A percentile compares a stretch with the other conserved stretches of the same genome.
Conservation (phyloP, 1,140 invertebrate species). For the Onthophagus taurus region DNA sequence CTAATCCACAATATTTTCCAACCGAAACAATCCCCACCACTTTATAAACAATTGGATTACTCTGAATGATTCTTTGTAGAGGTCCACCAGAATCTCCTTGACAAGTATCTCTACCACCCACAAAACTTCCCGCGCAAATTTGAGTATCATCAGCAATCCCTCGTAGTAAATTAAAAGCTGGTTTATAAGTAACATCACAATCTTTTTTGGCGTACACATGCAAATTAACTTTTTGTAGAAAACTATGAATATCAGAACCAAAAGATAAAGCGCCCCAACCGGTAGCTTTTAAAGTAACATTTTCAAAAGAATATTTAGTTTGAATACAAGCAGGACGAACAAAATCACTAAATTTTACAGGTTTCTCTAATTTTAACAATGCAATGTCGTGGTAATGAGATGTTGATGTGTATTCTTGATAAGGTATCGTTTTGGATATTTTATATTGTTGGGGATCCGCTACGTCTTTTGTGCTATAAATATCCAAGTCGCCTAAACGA, state of each 20-base stretch:
- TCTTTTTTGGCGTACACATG: neutral
- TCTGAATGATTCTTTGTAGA: conserved; percentile 44
- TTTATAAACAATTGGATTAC: conserved; percentile 24
- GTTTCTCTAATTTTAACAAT: conserved; percentile 36
- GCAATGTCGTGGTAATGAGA: conserved; percentile 44
- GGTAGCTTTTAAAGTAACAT: conserved; percentile 5
- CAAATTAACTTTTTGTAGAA: neutral
- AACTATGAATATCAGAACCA: neutral
- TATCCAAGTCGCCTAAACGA: conserved; percentile 6
- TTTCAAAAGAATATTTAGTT: conserved; percentile 7
- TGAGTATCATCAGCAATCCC: conserved; percentile 3
- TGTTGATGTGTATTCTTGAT: conserved; percentile 37
- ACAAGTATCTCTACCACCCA: conserved; percentile 6
- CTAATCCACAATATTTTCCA: conserved; percentile 44
- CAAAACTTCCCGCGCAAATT: conserved; percentile 2
- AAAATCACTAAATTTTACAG: conserved; percentile 31
- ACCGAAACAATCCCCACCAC: conserved; percentile 50
- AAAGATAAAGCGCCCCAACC: conserved; percentile 28
- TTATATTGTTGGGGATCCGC: conserved; percentile 15
- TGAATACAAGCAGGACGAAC: conserved; percentile 41
- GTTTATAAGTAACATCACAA: conserved; percentile 2
- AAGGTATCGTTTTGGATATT: conserved; percentile 26
- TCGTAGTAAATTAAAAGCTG: neutral
- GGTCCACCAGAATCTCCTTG: conserved; percentile 60
- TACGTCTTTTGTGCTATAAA: too few species aligned